Evolutionary conservation across 1,140 invertebrate genomes (phyloP), one percentile per base, ranked within the genome.

Genomic region (Apis dorsata): DNA sequence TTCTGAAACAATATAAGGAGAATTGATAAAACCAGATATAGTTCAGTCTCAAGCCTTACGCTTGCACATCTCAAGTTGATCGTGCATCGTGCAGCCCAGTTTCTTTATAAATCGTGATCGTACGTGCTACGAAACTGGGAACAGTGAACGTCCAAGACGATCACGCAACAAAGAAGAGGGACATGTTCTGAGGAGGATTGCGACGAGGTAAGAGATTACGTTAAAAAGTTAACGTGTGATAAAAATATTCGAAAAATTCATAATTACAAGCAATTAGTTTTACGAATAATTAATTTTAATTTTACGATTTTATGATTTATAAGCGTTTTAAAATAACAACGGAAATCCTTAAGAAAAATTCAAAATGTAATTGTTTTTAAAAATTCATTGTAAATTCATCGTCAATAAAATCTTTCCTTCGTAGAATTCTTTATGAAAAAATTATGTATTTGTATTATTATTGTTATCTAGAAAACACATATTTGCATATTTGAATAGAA

Each of bases 21-120:
- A 70, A 82, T 75, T 84, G 87, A 89, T 87, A 89, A 85, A 76
- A 51, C 49, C 79, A 82, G 66, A 74, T 85, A 66, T 72, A 55
- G 66, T 82, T 77, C 79, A 85, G 79, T 82, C 83, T 60, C 79
- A 51, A 57, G 65, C 44, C 13, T 24, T 4, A 34, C 69, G 72
- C 13, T 28, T 55, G 24, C 57, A 44, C 69, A 53, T 81, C 60
- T 73, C 57, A 19, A 12, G 19, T 7, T 11, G 66, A 71, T 75
- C 78, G 62, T 70, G 44, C 62, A 44, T 44, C 34, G 34, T 44
- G 34, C 34, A 79, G 59, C 28, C 73, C 72, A 76, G 34, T 85
- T 77, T 71, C 55, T 55, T 11, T 19, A 21, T 44, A 57, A 77
- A 51, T 55, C 24, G 53, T 24, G 63, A 34, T 0, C 63, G n/a